A percentile compares a stretch with the other conserved stretches of the same genome.
phyloP scores from a whole-genome alignment of 2,888 invertebrate species.

The Pyrocoelia pectoralis region DNA sequence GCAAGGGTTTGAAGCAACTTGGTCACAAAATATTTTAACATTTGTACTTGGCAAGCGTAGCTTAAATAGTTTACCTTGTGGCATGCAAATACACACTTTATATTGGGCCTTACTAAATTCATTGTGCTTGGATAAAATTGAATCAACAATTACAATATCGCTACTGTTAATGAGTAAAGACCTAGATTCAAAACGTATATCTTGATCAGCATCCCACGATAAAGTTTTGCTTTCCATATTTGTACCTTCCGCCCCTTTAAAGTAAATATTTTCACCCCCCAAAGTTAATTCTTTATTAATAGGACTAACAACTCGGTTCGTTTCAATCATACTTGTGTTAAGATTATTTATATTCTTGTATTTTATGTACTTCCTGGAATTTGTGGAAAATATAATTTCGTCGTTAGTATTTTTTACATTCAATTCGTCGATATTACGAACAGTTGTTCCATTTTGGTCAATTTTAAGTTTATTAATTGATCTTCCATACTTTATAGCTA shows the following conservation, averaged over 20 bases:
- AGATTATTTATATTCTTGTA: conserved; percentile 73
- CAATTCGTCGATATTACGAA: conserved; percentile 74
- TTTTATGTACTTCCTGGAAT: conserved; percentile 74
- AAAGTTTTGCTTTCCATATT: conserved; percentile 73
- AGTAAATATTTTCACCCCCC: conserved; percentile 68
- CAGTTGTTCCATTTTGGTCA: conserved; percentile 71
- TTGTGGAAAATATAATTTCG: conserved; percentile 77
- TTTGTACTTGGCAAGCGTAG: conserved; percentile 72
- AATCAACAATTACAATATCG: conserved; percentile 76
- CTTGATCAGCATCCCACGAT: conserved; percentile 79
- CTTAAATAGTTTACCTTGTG: conserved; percentile 82
- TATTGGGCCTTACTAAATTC: conserved; percentile 67
- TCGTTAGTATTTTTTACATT: conserved; percentile 70
- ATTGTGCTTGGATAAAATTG: conserved; percentile 61
- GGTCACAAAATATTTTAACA: conserved; percentile 67
- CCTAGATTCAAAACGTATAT: conserved; percentile 79
- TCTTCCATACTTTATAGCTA: conserved; percentile 56
- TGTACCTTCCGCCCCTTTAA: conserved; percentile 80
- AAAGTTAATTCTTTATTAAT: conserved; percentile 72
- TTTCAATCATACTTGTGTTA: conserved; percentile 71
- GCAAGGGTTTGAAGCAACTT: conserved; percentile 73
- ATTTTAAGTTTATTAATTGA: conserved; percentile 63
- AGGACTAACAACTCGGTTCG: conserved; percentile 77
- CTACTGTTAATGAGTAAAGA: conserved; percentile 74
- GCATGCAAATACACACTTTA: conserved; percentile 91